A percentile compares a stretch with the other conserved stretches of the same genome.
Conservation (phyloP, 1,140 invertebrate genomes). For the Drosophila ironensis region DNA sequence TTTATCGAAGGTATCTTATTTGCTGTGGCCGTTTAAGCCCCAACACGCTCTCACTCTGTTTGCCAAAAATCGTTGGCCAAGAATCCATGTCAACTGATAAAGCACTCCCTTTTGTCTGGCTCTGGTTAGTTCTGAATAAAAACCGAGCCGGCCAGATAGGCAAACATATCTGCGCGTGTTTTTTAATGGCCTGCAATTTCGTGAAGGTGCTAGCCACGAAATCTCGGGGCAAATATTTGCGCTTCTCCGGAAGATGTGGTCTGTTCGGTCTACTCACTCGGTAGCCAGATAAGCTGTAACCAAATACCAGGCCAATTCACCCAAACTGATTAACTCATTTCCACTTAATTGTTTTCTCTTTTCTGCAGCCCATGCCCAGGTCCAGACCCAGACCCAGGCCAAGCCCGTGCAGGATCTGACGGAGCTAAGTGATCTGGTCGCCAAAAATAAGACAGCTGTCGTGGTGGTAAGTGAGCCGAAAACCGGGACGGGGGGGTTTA, state of each 20-base stretch:
- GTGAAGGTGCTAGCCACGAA: conserved; percentile 35
- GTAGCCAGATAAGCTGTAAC: conserved; percentile 41
- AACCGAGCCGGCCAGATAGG: conserved; percentile 28
- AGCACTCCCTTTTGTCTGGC: conserved; percentile 31
- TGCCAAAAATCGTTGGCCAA: conserved; percentile 16
- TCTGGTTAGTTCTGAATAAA: conserved; percentile 29
- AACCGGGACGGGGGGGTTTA: not conserved
- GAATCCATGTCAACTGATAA: conserved; percentile 43
- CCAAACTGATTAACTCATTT: conserved; percentile 40
- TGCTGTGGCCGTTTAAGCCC: not conserved
- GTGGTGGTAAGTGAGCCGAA: conserved; percentile 55
- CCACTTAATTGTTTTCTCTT: conserved; percentile 54
- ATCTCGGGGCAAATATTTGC: conserved; percentile 36
- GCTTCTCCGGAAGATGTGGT: conserved; percentile 16
- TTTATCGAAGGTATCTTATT: not conserved
- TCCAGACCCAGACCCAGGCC: too few species aligned
- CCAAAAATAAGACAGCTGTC: conserved; percentile 70
- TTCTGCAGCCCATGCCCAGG: conserved; percentile 58
- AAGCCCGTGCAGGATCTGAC: conserved; percentile 52
- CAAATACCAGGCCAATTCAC: conserved; percentile 37
- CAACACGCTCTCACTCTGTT: conserved; percentile 27
- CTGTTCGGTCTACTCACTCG: too few species aligned
- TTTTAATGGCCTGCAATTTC: not conserved
- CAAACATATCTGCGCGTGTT: conserved; percentile 22
- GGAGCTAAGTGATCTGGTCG: conserved; percentile 42